A percentile compares a stretch with the other conserved stretches of the same genome.
These are phyloP conservation scores for Lycocerus yunnanus DNA, from an alignment of 2,888 invertebrate genomes.

Conservation along the genomic window DNA sequence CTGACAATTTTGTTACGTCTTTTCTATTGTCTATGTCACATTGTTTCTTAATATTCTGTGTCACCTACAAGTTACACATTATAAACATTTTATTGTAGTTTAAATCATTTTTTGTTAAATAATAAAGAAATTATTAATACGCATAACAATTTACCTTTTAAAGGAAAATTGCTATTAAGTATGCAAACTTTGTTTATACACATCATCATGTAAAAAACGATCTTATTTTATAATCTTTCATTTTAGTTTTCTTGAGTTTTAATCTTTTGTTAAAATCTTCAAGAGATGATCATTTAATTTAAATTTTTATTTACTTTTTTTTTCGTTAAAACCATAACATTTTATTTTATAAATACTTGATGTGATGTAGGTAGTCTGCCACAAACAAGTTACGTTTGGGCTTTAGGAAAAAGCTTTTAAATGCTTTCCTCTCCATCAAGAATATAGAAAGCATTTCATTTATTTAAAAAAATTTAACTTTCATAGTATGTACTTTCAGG, in stretches of 20 bases:
- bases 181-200: not conserved
- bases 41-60: constrained; percentile 27
- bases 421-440: not conserved
- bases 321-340: not conserved
- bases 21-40: constrained; percentile 24
- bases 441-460: not conserved
- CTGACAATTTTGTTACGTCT: constrained; percentile 26
- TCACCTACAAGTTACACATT: constrained; percentile 18
- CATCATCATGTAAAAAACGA: not conserved
- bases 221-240: not conserved
- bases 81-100: constrained; percentile 23
- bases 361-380: not conserved
- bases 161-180: not conserved
- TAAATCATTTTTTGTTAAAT: constrained; percentile 13
- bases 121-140: constrained; percentile 15
- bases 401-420: not conserved
- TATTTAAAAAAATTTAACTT: not conserved
- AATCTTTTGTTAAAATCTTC: no score
- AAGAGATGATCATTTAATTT: not conserved
- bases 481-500: not conserved
- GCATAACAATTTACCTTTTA: constrained; percentile 6
- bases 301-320: not conserved
- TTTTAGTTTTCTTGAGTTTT: no score
- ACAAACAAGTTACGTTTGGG: not conserved
- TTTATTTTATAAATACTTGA: not conserved